These are phyloP conservation scores for Pseudococcus jackbeardsleyi DNA, from an alignment of 2,888 invertebrate genomes.

Conservation along the genomic window DNA sequence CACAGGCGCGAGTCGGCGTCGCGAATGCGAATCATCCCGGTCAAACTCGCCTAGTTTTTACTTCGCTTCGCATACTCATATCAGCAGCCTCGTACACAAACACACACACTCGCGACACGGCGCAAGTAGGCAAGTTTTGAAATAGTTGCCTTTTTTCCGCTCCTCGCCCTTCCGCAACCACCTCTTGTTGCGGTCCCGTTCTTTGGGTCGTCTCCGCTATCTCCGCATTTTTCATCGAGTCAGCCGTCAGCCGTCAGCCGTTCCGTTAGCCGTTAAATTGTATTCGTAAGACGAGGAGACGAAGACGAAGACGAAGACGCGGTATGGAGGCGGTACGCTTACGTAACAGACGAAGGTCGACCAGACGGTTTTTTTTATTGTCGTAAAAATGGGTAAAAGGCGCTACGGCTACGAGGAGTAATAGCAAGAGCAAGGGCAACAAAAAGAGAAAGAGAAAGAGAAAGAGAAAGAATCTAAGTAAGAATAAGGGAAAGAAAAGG, in stretches of 20 bases:
- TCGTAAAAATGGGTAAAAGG: conserved; percentile 34
- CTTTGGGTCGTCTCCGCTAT: too few species aligned
- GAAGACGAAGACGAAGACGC: neutral
- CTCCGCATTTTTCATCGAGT: neutral
- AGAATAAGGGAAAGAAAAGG: too few species aligned
- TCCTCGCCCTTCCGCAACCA: neutral
- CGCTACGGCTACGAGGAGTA: neutral
- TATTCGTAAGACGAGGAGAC: neutral
- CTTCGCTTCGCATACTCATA: neutral
- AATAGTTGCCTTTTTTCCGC: neutral
- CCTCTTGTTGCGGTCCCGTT: too few species aligned
- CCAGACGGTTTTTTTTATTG: conserved; percentile 1
- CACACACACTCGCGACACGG: neutral
- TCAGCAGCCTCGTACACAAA: neutral
- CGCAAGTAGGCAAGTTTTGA: neutral
- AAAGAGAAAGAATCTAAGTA: too few species aligned
- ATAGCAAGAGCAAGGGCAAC: neutral
- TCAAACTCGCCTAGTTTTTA: neutral
- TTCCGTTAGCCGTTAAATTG: neutral
- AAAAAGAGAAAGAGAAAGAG: too few species aligned
- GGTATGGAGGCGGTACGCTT: neutral
- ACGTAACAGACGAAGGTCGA: conserved; percentile 29
- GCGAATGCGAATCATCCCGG: too few species aligned
- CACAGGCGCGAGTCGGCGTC: neutral
- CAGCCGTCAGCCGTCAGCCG: neutral